phyloP scores from a whole-genome alignment of 2,888 invertebrate genomes.

The Rhopalosiphum nymphaeae region DNA sequence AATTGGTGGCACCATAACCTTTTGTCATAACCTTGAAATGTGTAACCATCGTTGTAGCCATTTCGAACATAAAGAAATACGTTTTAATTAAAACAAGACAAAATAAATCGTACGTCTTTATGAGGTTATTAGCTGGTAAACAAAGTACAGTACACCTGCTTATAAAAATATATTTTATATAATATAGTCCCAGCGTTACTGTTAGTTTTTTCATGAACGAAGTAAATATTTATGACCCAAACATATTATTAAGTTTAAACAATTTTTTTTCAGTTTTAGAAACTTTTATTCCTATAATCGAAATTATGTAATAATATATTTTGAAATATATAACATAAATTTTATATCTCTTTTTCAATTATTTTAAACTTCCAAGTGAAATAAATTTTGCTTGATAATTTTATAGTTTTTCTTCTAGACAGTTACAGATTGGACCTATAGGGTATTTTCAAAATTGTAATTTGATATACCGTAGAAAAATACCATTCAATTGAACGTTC shows the following conservation, averaged over 20 bases:
- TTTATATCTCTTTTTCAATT: neutral
- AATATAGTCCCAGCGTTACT: neutral
- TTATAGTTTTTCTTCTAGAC: neutral
- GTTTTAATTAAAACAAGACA: constrained; percentile 7
- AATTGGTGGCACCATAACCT: constrained; percentile 57
- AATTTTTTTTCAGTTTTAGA: neutral
- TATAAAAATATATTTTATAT: neutral
- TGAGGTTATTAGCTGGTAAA: neutral
- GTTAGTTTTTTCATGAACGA: neutral
- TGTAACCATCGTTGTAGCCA: neutral
- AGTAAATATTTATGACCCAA: neutral
- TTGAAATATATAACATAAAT: neutral
- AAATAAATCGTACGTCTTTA: neutral
- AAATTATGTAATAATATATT: neutral
- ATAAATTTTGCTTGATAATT: neutral
- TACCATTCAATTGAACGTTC: neutral
- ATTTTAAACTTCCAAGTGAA: neutral
- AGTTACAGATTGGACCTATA: neutral
- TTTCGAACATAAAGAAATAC: neutral
- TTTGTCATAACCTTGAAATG: constrained; percentile 29
- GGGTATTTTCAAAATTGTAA: neutral
- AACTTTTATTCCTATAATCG: neutral
- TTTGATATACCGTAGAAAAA: neutral
- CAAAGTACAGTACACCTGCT: neutral
- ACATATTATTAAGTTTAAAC: neutral